Evolutionary conservation across 2,113 vertebrate genomes (phyloP), one percentile per base, ranked within the genome.

Genomic region (Oryzias celebensis): DNA sequence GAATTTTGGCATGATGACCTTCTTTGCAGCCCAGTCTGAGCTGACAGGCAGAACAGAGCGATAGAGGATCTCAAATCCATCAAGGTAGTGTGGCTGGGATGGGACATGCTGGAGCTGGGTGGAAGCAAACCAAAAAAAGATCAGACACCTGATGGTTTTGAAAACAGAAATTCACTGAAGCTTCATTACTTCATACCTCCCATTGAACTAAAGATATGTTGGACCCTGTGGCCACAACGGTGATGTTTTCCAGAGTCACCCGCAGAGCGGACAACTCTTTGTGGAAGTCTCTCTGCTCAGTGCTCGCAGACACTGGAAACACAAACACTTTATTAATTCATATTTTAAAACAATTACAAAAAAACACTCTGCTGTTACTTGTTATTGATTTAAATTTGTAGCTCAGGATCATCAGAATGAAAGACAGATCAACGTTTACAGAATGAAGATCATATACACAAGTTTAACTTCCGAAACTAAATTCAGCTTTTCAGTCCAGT

Each of bases 11-110:
- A 75, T 53, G 2, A 84, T 54, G 0, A 91, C 89, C 0, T 87
- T 90, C 3, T 91, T 87, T 0, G 91, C 91, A 0, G 69, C 60
- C 95, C 94, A 96, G 67, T 93, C 84, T 0, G 92, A 91, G 85
- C 72, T 85, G 64, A 85, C 60, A 0, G 93, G 93, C 22, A 91
- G 52, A 28, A 95, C 78, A 14, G 88, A 85, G 69, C 93, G 94
- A 71, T 93, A 94, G 2, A 95, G 90, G 14, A 96, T 92, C 78
- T 88, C 7, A 36, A 92, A 95, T 7, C 93, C 93, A 7, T 93
- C 92, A 0, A 92, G 82, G 73, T 80, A 71, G 45, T 14, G 92
- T 8, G 73, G 87, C 59, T n/a, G 86, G 3, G 56, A 46, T 3
- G 72, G 73, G 10, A 84, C 63, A 4, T 87, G 67, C 84, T 91